Conservation (phyloP, 2,113 vertebrate genomes). For the Natator depressus region DNA sequence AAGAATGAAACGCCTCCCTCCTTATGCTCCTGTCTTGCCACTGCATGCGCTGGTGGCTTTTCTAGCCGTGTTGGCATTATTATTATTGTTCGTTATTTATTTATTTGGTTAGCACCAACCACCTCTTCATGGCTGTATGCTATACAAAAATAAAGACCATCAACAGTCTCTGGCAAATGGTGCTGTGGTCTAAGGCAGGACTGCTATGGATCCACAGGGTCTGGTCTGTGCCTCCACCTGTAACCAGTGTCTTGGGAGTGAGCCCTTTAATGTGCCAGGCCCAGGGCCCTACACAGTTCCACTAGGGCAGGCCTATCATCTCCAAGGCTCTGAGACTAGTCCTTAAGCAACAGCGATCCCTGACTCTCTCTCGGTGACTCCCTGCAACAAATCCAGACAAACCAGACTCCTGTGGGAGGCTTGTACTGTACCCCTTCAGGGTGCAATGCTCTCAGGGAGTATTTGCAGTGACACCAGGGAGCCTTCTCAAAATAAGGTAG, state of each 20-base stretch:
- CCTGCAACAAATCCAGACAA: not conserved
- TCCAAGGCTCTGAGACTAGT: not conserved
- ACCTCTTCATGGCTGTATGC: not conserved
- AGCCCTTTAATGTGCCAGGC: not conserved
- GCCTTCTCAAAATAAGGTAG: not conserved
- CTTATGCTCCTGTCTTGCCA: not conserved
- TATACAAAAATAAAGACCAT: not conserved
- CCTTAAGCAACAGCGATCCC: not conserved
- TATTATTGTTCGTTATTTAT: not conserved
- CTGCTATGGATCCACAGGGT: not conserved
- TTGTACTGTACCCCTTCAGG: not conserved
- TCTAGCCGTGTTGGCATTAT: not conserved
- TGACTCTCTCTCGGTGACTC: not conserved
- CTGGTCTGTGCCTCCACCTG: not conserved
- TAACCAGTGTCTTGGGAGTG: not conserved
- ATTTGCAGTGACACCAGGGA: not conserved
- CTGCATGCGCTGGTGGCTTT: not conserved
- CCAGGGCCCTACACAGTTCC: not conserved
- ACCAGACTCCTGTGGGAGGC: not conserved
- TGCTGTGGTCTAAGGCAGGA: not conserved
- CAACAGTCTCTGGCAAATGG: not conserved
- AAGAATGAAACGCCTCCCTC: not conserved
- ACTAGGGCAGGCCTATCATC: not conserved
- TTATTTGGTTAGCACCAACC: not conserved
- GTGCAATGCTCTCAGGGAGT: not conserved